Evolutionary conservation across 2,888 invertebrate species (phyloP), one percentile per base, ranked within the genome.

Genomic region (Barypeithes pellucidus): DNA sequence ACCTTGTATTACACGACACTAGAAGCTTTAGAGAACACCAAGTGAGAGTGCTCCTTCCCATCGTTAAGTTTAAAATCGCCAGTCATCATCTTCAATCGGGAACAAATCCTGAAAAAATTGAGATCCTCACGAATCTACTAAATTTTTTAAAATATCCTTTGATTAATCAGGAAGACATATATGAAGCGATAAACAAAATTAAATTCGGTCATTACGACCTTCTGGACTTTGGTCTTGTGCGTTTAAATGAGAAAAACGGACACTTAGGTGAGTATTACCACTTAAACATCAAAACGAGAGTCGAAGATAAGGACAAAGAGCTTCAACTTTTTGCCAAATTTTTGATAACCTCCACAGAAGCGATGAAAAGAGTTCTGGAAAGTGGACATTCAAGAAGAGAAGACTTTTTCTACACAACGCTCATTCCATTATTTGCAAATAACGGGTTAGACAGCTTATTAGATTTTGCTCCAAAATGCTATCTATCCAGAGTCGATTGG

Each of bases 361-460:
- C 24, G 3, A 3, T 59, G 16, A n/a, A 70, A 47, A n/a, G 11
- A 41, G 14, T 70, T 18, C 7, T 60, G 0, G 47, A 66, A 43
- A 14, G 3, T 8, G 69, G 69, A 3, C 47, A 59, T 20, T 66
- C n/a, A 18, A 59, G 57, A 22, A 81, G 79, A 73, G 82, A 82
- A 73, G 67, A 76, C 43, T 79, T 80, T 0, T 86, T 89, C 36
- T 89, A 88, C 74, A 80, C 82, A 43, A 77, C 69, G 7, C 78
- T 87, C 59, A 78, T 88, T 7, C 77, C 88, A 0, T 33, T 70
- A 36, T 57, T 76, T 86, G 88, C 0, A 75, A 81, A 36, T 73
- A 76, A 60, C 75, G 80, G 39, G 79, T 82, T 79, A 18, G 62
- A 52, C 45, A 72, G 43, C 72, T 72, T 81, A 22, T 61, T 71